Evolutionary conservation across 2,113 vertebrate genomes (phyloP), one percentile per base, ranked within the genome.

Genomic region (Myiagra hebetior): DNA sequence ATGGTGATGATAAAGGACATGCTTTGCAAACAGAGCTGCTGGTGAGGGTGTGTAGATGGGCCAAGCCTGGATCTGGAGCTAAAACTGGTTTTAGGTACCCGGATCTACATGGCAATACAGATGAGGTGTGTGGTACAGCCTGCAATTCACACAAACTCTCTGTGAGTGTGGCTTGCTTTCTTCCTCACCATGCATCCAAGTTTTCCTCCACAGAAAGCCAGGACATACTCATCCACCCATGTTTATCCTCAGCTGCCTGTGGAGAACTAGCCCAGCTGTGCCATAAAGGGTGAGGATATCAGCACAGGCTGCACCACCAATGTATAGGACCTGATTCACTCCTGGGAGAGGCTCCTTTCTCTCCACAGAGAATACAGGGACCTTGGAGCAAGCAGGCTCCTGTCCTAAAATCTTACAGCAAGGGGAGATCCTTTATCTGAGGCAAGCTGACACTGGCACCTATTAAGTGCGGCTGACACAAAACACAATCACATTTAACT

Each of bases 251-350:
- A 56, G 7, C 33, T 93, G 46, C 23, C 37, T 33, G 2, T 13
- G 23, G n/a, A 35, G 21, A 42, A 24, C 21, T 3, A 35, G 37
- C 30, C 11, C 44, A 84, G 49, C 41, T 31, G 31, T 62, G n/a
- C 13, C 27, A 27, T 0, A 1, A 59, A 9, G 11, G 24, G 30
- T 0, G 2, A 47, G 17, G 18, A 53, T 7, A 28, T 22, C 60
- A 60, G 47, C 33, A 35, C 0, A 41, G 39, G 30, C 17, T 5
- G 3, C 0, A 0, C n/a, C 12, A 11, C 3, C 2, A 0, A 5
- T 30, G 46, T 1, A 20, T 7, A 42, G 24, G 28, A 74, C 16
- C 4, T 13, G 4, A 17, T 14, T 52, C 9, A 18, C 15, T 13
- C 41, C 20, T 53, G 72, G 12, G 16, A 59, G 47, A 49, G 35